These are phyloP conservation scores for Epinephelus awoara DNA, from an alignment of 2,797 vertebrate genomes.

Conservation along the genomic window DNA sequence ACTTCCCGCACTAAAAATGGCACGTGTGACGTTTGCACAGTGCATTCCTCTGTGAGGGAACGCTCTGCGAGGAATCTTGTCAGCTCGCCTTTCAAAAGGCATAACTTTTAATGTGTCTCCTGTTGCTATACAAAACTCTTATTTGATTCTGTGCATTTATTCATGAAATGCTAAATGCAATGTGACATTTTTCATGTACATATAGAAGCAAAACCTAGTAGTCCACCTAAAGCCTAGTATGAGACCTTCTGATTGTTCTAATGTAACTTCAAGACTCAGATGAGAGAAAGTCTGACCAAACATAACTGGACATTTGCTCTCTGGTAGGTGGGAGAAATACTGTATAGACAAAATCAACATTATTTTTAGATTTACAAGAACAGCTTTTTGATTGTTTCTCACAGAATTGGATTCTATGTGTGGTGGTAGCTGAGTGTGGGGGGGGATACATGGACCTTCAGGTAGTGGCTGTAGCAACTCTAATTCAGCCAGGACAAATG, in stretches of 20 bases:
- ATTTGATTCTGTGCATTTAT: not conserved
- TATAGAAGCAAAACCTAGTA: not conserved
- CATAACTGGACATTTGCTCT: not conserved
- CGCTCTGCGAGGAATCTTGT: slow-evolving; percentile 40
- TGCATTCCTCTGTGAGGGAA: slow-evolving; percentile 53
- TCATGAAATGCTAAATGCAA: not conserved
- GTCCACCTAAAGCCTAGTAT: not conserved
- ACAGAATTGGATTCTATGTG: too few relatives aligned
- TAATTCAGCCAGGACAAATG: too few relatives aligned
- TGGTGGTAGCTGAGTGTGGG: too few relatives aligned
- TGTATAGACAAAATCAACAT: not conserved
- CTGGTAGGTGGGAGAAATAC: not conserved
- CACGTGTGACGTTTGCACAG: slow-evolving; percentile 59
- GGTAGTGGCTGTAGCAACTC: too few relatives aligned
- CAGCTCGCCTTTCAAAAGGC: slow-evolving; percentile 70
- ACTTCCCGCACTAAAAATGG: slow-evolving; percentile 78
- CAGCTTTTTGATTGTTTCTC: not conserved
- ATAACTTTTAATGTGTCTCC: slow-evolving; percentile 13
- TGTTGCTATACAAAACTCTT: slow-evolving; percentile 20
- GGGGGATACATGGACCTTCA: too few relatives aligned
- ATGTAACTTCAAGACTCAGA: not conserved
- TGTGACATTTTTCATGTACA: not conserved
- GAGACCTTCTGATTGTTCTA: not conserved
- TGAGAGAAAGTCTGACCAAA: not conserved
- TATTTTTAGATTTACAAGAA: not conserved